Evolutionary conservation across 1,140 invertebrate species (phyloP), one percentile per base, ranked within the genome.

Genomic region (Megathymus violae): DNA sequence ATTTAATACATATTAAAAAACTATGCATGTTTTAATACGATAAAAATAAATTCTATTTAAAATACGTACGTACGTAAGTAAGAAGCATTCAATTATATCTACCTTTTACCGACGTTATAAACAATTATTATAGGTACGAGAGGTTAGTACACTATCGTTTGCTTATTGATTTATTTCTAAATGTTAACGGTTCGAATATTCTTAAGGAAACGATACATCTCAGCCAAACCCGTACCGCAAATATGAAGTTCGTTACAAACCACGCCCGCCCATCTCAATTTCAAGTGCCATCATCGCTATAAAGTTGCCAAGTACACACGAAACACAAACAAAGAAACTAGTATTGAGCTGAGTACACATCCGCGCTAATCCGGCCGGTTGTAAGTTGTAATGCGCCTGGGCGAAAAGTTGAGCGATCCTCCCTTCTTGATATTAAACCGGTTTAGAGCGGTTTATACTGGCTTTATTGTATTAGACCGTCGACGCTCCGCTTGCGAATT

Each of bases 401-500:
- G 74, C 68, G 74, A 78, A 84, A 83, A 85, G 85, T 85, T 82
- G 80, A 78, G 76, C 74, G 67, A 74, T 74, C 74, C 65, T 41
- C 52, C 77, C 76, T 78, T 80, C 84, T 81, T 84, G 76, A 89
- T 86, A 86, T 89, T 88, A 86, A 88, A 85, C 79, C 74, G 75
- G 84, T 88, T 88, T 79, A 84, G 71, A 74, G 74, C 73, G 82
- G 84, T 85, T 87, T 86, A 87, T 80, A 69, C 76, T 75, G 80
- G 85, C 81, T 89, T 88, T 84, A 88, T 89, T 89, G 85, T 84
- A 89, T 87, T 85, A 89, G 77, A 83, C 79, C 74, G 82, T 80
- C 79, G 78, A 79, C 81, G 78, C 73, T 74, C 56, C 66, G 46
- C 74, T 73, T 59, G 74, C 74, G 82, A 80, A 78, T 83, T 82